Conservation (phyloP, 2,888 invertebrate genomes). For the Ophion slaviceki region DNA sequence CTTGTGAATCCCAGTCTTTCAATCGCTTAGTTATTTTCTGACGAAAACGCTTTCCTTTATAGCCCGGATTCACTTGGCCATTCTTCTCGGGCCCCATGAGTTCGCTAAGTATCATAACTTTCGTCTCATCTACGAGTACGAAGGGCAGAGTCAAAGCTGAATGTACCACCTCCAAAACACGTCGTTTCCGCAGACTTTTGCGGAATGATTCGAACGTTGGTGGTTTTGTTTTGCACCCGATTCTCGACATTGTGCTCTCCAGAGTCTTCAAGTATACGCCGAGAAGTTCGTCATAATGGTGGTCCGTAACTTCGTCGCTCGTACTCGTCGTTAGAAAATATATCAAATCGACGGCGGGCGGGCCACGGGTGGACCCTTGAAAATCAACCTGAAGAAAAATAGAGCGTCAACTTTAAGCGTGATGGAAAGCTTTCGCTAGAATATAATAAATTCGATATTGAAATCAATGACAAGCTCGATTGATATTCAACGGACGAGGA, state of each 20-base stretch:
- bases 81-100: not conserved
- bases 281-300: conserved; percentile 68
- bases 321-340: conserved; percentile 83
- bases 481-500: too few species aligned
- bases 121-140: conserved; percentile 70
- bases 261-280: conserved; percentile 73
- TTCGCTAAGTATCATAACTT: conserved; percentile 45
- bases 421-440: not conserved
- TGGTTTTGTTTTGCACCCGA: conserved; percentile 72
- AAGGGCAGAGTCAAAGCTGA: conserved; percentile 72
- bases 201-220: conserved; percentile 71
- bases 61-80: not conserved
- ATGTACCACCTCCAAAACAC: conserved; percentile 68
- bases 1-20: conserved; percentile 8
- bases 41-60: conserved; percentile 2
- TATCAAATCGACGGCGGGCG: conserved; percentile 83
- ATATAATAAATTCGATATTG: not conserved
- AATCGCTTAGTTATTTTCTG: conserved; percentile 3
- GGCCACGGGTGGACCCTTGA: conserved; percentile 81
- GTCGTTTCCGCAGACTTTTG: conserved; percentile 62
- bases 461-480: not conserved
- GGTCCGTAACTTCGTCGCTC: conserved; percentile 64
- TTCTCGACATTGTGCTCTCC: conserved; percentile 69
- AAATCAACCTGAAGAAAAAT: conserved; percentile 83
- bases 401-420: not conserved